Evolutionary conservation across 1,140 invertebrate species (phyloP), one percentile per base, ranked within the genome.

Genomic region (Drosophila orena): DNA sequence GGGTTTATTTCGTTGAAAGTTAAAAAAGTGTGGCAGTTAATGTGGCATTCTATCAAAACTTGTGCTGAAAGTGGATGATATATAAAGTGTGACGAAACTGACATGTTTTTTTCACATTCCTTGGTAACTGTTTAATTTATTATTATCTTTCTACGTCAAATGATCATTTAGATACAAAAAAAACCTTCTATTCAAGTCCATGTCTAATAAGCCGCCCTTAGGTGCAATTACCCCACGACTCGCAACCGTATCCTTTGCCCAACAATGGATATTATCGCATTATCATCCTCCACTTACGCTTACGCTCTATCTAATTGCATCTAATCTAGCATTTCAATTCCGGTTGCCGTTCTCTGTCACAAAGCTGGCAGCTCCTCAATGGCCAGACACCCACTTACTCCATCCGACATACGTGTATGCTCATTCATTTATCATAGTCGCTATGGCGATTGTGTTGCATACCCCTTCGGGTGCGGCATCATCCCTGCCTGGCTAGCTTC

Each of bases 241-340:
- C 24, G 27, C 15, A 30, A 44, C 40, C 14, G 15, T 30, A 14
- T 64, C 38, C 49, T 30, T 44, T 10, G 35, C 17, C 46, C 34
- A n/a, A 49, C 37, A 64, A 43, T 42, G 44, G 43, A 43, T 53
- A 53, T 53, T 34, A 24, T 37, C 14, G 40, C 46, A 52, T 10
- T 76, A 76, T 76, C 61, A 68, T 68, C 34, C 43, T 49, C 53
- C 72, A 77, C 35, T 77, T 77, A 50, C 42, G 56, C 35, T 77
- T 77, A 50, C 42, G 56, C 49, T 10, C 54, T 24, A 66, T 81
- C 77, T 85, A 85, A 85, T 85, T 85, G 62, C 71, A 79, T 80
- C 61, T 69, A 58, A 57, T 73, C 59, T 62, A 50, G 44, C 73
- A 85, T 85, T 76, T 77, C 73, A 81, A 85, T 86, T 85, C 37